Conservation (phyloP, 2,113 vertebrate genomes). For the Oncorhynchus clarkii region DNA sequence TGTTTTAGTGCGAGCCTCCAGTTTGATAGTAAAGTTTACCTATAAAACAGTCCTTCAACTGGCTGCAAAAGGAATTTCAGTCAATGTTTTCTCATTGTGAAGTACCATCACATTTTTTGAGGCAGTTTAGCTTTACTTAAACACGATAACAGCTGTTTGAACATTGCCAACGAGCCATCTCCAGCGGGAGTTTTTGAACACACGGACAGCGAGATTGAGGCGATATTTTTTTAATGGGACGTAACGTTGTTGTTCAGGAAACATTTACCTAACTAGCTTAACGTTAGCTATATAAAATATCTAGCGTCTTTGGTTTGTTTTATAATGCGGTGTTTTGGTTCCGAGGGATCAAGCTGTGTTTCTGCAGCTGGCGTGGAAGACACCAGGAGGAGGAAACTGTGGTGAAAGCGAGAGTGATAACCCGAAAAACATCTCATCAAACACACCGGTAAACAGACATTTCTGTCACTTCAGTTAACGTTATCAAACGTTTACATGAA, state of each 20-base stretch:
- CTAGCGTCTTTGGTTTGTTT: background rate
- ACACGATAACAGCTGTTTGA: background rate
- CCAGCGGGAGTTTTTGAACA: slow-evolving; percentile 6
- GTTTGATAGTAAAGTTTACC: background rate
- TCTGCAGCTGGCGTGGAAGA: slow-evolving; percentile 15
- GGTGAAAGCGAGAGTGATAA: slow-evolving; percentile 3
- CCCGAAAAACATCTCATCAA: no score
- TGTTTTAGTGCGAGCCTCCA: no score
- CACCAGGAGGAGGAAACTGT: background rate
- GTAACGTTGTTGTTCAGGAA: background rate
- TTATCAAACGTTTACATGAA: no score
- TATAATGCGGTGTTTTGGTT: slow-evolving; percentile 20
- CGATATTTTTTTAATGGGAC: background rate
- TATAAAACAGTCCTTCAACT: background rate
- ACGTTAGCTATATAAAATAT: background rate
- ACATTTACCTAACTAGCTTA: background rate
- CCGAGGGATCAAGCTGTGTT: slow-evolving; percentile 6
- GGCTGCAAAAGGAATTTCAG: background rate
- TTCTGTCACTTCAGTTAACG: no score
- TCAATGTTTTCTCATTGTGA: background rate
- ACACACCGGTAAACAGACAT: no score
- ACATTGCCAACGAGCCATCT: background rate
- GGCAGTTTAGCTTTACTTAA: background rate
- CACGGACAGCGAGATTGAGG: background rate
- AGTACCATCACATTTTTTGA: background rate